Conservation (phyloP, 2,888 invertebrate species). For the Clunio marinus region DNA sequence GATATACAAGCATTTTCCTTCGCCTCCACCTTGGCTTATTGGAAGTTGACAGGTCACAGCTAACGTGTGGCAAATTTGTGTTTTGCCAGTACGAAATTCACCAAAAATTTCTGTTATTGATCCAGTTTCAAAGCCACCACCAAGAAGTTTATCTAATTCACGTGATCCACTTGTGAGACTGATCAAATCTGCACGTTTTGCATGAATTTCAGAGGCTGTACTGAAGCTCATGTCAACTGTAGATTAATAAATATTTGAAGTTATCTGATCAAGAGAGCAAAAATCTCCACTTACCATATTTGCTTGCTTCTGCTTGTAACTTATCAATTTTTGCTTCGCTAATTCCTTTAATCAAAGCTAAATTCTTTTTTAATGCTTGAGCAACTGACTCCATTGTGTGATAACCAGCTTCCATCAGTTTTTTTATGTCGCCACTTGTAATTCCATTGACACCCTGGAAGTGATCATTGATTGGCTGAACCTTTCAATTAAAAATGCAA, state of each 20-base stretch:
- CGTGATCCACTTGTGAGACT: conserved; percentile 92
- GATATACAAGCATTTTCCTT: conserved; percentile 97
- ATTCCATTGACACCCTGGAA: conserved; percentile 64
- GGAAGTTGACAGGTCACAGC: conserved; percentile 98
- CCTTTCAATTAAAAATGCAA: not conserved
- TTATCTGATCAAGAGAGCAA: not conserved
- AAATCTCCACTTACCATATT: conserved; percentile 54
- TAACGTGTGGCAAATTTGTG: conserved; percentile 92
- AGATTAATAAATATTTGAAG: not conserved
- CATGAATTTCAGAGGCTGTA: conserved; percentile 93
- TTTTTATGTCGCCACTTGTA: conserved; percentile 83
- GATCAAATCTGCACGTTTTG: conserved; percentile 91
- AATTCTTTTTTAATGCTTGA: conserved; percentile 86
- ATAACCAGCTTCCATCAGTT: conserved; percentile 87
- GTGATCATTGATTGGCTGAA: too few species aligned
- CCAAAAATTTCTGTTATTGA: conserved; percentile 98
- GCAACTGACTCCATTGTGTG: conserved; percentile 94
- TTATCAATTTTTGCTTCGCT: conserved; percentile 98
- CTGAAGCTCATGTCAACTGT: conserved; percentile 96
- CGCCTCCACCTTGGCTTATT: conserved; percentile 95
- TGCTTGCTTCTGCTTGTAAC: conserved; percentile 82
- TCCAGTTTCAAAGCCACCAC: conserved; percentile 96
- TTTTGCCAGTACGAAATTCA: conserved; percentile 96
- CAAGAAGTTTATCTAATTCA: conserved; percentile 85
- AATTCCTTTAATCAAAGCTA: conserved; percentile 83